Evolutionary conservation across 2,888 invertebrate genomes (phyloP).

Genomic region (Drosophila histrio): DNA sequence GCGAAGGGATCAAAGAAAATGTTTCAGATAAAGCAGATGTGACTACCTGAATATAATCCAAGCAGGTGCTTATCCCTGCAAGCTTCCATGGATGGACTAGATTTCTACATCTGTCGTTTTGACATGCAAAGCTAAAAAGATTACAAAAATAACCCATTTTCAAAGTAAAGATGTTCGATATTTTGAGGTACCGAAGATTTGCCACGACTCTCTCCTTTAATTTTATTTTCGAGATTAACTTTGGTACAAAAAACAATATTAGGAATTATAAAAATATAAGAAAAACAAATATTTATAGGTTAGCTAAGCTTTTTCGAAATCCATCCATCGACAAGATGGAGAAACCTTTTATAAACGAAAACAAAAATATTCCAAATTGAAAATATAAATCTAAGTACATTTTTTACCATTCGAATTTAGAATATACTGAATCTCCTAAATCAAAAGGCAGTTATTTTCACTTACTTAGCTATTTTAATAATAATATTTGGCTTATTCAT

Average conservation of each 20-base stretch:
- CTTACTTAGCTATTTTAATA: slow-evolving; percentile 32
- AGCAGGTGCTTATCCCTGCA: background rate
- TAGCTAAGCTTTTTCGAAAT: too few species aligned
- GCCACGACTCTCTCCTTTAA: background rate
- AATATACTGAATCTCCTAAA: background rate
- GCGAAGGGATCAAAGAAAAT: background rate
- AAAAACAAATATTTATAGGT: too few species aligned
- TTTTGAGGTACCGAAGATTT: background rate
- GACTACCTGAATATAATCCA: slow-evolving; percentile 22
- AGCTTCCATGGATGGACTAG: background rate
- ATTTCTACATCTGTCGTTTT: background rate
- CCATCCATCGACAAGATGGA: too few species aligned
- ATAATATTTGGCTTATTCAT: slow-evolving; percentile 23
- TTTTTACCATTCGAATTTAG: background rate
- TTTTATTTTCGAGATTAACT: background rate
- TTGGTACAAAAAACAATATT: too few species aligned
- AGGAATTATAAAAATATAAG: too few species aligned
- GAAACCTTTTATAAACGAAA: too few species aligned
- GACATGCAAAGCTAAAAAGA: background rate
- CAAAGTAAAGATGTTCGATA: too few species aligned
- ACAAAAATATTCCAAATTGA: too few species aligned
- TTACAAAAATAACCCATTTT: background rate
- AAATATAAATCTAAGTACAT: too few species aligned
- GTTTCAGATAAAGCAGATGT: background rate
- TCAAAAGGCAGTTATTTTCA: slow-evolving; percentile 1